Conservation (phyloP, 2,113 vertebrate species). For the Litocranius walleri region DNA sequence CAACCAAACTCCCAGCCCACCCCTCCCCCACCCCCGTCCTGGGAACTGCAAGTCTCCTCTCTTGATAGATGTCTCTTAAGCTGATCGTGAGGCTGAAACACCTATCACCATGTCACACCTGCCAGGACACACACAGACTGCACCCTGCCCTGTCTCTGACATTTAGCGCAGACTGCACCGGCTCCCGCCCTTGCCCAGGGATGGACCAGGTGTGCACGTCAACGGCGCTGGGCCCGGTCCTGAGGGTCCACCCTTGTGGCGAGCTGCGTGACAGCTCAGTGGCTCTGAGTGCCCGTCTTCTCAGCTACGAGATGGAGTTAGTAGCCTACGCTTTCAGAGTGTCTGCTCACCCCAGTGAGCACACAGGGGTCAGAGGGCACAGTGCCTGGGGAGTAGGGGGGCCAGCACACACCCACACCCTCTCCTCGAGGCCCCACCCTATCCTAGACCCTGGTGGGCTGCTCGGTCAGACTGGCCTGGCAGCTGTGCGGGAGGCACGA, state of each 20-base stretch:
- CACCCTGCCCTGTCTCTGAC: fast-evolving
- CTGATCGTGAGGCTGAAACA: background rate
- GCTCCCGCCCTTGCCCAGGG: too few relatives aligned
- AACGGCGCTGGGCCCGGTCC: fast-evolving
- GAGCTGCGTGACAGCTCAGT: background rate
- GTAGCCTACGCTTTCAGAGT: background rate
- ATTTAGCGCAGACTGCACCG: fast-evolving
- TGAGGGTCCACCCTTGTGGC: fast-evolving
- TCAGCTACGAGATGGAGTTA: background rate
- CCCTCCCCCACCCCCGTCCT: background rate
- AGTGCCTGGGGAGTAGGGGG: background rate
- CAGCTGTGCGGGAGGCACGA: fast-evolving
- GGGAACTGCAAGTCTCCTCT: background rate
- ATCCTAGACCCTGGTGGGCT: background rate
- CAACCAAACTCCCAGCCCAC: background rate
- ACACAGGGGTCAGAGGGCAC: too few relatives aligned
- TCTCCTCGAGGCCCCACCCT: fast-evolving
- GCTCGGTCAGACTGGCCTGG: background rate
- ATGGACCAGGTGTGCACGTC: fast-evolving
- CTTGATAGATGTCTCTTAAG: background rate
- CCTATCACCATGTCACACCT: fast-evolving
- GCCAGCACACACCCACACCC: too few relatives aligned
- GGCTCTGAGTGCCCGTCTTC: background rate
- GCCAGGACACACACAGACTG: fast-evolving
- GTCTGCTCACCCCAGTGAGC: too few relatives aligned